Base-by-base conservation (phyloP, 2,797 vertebrate genomes). In the Dallia pectoralis region DNA sequence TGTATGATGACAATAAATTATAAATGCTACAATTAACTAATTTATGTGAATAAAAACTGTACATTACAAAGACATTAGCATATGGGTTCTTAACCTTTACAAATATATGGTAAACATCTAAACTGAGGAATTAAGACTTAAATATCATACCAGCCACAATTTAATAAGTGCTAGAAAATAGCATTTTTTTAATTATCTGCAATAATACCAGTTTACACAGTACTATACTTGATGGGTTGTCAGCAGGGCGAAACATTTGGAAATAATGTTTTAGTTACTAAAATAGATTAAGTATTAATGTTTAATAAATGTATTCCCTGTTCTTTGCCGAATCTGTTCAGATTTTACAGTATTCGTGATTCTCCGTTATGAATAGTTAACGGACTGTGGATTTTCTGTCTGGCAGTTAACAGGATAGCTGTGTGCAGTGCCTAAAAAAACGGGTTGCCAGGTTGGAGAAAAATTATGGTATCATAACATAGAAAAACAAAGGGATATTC, bases 361-460 rank as follows among this genome's bases (percentile, higher is more conserved):
- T 64, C 62, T 32, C 62, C 3, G 5, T 18, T 36, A 62, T 44
- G 29, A 59, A 62, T 36, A 27, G 61, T 12, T 71, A 67, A 59
- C 53, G 53, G 53, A n/a, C 33, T 44, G 7, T 1, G 4, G 0
- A 77, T 79, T 90, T 91, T 88, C 4, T 53, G 69, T 85, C 89
- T 89, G 90, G 90, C 90, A 87, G 71, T 40, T 0, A 48, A 14
- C 18, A 49, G 86, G 92, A 62, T 73, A 87, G 75, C 93, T 93
- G 92, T 93, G 92, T 92, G 86, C 53, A 59, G 91, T 82, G 88
- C 59, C 72, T 69, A 78, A 12, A 92, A 79, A 89, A 89, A 90
- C 91, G 6, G 62, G 62, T 59, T 59, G 53, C 53, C 53, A 59
- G 53, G 22, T 59, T 59, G n/a, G 53, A 59, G 9, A 56, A 59